Conservation (phyloP, 2,797 vertebrate species). For the Allobates femoralis region DNA sequence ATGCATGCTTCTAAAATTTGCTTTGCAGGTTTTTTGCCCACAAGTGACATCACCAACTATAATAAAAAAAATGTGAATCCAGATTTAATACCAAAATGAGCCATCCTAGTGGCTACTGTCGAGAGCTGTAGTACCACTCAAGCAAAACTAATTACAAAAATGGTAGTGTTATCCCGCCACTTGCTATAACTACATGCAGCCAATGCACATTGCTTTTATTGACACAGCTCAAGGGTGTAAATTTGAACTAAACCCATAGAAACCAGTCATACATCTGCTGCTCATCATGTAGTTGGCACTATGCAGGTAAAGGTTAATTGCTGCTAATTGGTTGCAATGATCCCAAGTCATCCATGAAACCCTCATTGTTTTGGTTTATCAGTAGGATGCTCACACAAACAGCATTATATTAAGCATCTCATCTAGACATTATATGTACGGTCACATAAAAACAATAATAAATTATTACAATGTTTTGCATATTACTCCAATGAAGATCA, state of each 20-base stretch:
- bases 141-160: constrained; percentile 16
- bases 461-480: not conserved
- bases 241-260: not conserved
- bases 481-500: not conserved
- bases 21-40: not conserved
- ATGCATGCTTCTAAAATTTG: constrained; percentile 8
- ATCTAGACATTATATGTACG: not conserved
- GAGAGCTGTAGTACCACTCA: not conserved
- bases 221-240: not conserved
- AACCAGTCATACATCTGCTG: not conserved
- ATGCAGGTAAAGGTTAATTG: not conserved
- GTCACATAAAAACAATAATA: not conserved
- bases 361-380: not conserved
- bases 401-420: not conserved
- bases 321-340: not conserved
- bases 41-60: constrained; percentile 26
- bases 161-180: not conserved
- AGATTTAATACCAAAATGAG: constrained; percentile 9
- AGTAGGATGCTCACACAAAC: not conserved
- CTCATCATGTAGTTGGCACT: not conserved
- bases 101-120: not conserved
- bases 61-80: not conserved
- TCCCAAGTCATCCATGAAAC: not conserved
- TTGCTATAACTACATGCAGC: not conserved
- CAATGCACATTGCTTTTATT: not conserved